These are phyloP conservation scores for Crenuchus spilurus DNA, from an alignment of 2,797 vertebrate genomes.

Conservation along the genomic window DNA sequence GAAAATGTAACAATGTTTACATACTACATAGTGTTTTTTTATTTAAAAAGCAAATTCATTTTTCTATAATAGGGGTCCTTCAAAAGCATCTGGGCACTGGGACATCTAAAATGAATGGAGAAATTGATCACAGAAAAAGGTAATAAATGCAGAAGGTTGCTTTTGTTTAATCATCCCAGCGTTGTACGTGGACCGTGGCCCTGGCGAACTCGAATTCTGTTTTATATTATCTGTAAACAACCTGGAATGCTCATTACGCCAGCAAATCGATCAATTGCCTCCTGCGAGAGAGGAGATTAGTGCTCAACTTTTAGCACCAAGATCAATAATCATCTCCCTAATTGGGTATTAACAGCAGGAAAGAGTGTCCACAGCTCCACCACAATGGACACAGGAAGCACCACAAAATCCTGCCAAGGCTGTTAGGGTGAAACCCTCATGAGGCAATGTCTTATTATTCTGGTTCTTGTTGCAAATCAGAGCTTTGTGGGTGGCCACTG, in stretches of 20 bases:
- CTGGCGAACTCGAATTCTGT: conserved; percentile 59
- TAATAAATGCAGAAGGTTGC: neutral
- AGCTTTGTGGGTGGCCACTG: conserved; percentile 44
- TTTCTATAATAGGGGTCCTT: neutral
- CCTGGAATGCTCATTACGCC: conserved; percentile 69
- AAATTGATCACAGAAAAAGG: neutral
- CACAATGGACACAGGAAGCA: conserved; percentile 65
- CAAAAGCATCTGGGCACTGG: neutral
- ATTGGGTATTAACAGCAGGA: conserved; percentile 76
- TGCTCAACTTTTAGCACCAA: conserved; percentile 74
- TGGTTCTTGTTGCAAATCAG: conserved; percentile 53
- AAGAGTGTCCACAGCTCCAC: conserved; percentile 67
- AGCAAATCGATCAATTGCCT: conserved; percentile 67
- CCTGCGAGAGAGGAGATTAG: conserved; percentile 74
- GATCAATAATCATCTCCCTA: conserved; percentile 82
- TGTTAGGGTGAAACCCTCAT: conserved; percentile 20
- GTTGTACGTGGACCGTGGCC: neutral
- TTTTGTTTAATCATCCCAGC: neutral
- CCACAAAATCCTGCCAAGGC: conserved; percentile 46
- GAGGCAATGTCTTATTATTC: conserved; percentile 25
- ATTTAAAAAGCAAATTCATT: no score
- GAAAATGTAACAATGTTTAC: no score
- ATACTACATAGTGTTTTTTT: no score
- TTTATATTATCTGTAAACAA: conserved; percentile 64
- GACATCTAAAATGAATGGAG: neutral